Evolutionary conservation across 2,888 invertebrate genomes (phyloP).

Genomic region (Drosophila barbarae): DNA sequence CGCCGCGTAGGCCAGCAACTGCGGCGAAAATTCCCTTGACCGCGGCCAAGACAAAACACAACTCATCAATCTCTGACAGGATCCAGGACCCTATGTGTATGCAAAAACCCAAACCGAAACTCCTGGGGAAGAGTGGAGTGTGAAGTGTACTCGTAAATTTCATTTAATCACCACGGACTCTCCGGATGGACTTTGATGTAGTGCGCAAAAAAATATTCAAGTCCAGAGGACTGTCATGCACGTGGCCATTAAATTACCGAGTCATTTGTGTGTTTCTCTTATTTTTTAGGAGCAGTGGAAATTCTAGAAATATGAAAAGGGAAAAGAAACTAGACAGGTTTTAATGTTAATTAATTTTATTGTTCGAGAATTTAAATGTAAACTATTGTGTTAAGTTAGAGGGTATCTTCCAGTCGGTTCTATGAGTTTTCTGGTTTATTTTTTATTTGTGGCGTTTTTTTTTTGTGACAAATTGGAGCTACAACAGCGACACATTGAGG

Average conservation of each 20-base stretch:
- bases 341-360: neutral
- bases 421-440: neutral
- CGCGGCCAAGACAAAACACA: conserved; percentile 37
- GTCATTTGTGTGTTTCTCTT: neutral
- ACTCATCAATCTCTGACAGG: conserved; percentile 50
- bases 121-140: neutral
- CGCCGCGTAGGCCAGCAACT: conserved; percentile 34
- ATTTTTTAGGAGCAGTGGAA: neutral
- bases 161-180: conserved; percentile 46
- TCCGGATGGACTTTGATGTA: conserved; percentile 40
- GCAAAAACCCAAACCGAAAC: conserved; percentile 26
- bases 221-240: conserved; percentile 25
- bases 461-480: neutral
- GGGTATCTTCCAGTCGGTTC: neutral
- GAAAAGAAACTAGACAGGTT: neutral
- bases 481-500: neutral
- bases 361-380: neutral
- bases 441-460: neutral
- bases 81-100: conserved; percentile 23
- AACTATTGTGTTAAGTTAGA: neutral
- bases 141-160: conserved; percentile 45
- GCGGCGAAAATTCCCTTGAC: conserved; percentile 19
- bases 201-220: conserved; percentile 32
- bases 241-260: conserved; percentile 42
- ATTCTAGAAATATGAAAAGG: neutral